phyloP scores from a whole-genome alignment of 1,140 invertebrate genomes.

The Zaprionus nigranus region DNA sequence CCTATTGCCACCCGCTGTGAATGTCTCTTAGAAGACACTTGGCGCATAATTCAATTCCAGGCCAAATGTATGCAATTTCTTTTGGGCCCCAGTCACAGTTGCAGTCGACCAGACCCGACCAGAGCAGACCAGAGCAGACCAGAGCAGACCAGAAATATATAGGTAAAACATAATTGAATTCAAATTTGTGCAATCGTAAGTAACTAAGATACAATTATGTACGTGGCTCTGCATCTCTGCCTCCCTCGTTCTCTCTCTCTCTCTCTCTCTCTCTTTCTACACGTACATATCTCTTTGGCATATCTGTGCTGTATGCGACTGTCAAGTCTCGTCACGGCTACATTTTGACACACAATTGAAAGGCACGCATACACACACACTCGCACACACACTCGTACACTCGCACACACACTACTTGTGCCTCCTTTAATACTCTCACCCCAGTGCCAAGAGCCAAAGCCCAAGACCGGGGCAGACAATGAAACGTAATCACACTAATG shows the following conservation, averaged over 20 bases:
- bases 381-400: conserved; percentile 29
- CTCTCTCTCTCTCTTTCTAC: conserved; percentile 13
- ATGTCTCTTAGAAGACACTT: conserved; percentile 41
- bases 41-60: conserved; percentile 79
- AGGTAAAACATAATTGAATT: conserved; percentile 64
- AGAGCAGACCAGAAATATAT: conserved; percentile 45
- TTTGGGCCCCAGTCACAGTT: conserved; percentile 49
- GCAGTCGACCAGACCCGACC: not conserved
- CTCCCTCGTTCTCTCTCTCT: conserved; percentile 12
- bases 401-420: not conserved
- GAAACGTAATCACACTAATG: conserved; percentile 83
- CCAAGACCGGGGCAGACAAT: conserved; percentile 72
- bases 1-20: conserved; percentile 19
- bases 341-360: conserved; percentile 83
- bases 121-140: not conserved
- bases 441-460: conserved; percentile 46
- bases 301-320: conserved; percentile 54
- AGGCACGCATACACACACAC: conserved; percentile 67
- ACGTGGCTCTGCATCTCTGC: conserved; percentile 57
- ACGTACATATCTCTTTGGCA: conserved; percentile 20
- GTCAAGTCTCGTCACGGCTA: conserved; percentile 79
- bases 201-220: conserved; percentile 83
- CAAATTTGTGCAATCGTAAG: conserved; percentile 75
- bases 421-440: conserved; percentile 19
- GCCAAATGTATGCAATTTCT: conserved; percentile 79